Base-by-base conservation (phyloP, 2,888 invertebrate genomes). In the Heliconius aoede region DNA sequence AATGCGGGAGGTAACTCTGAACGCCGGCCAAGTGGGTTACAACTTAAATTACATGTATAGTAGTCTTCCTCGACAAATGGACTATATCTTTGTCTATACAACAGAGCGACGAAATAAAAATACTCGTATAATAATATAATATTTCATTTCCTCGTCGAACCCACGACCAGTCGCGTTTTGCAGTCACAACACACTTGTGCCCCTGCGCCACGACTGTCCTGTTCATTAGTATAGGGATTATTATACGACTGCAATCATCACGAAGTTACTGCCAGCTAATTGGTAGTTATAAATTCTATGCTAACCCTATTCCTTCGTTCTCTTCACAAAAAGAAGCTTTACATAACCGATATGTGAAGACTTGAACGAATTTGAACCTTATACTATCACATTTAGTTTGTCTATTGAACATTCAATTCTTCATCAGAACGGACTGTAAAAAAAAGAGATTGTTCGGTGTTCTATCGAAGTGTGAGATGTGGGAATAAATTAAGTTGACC, bases 401-500 rank as follows among this genome's bases (percentile, higher is more conserved):
- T 51, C 5, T 64, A 36, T 79, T 15, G 64, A 32, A 62, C 46
- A 58, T 61, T 18, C 28, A 32, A 72, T 58, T 58, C 46, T 74
- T 55, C 80, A 83, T 81, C 81, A 82, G 78, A 80, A 84, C 84
- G 77, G 82, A 83, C 46, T 68, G 68, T 68, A 68, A 84, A 86
- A 85, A n/a, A 84, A 81, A 71, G 69, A 83, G 83, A 86, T 87
- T 86, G 87, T 86, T 85, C 85, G 83, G 81, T 86, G 86, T 85
- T 85, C 85, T 84, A 81, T 89, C 89, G 85, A 87, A 88, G 90
- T 89, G 88, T 88, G 88, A 89, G 86, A 87, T 86, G 87, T 86
- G 83, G 80, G 88, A 89, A 90, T 91, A 90, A 90, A 90, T 91
- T 90, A 90, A 86, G 83, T 82, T 85, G 86, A 86, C 86, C 87